These are phyloP conservation scores for Plusia festucae DNA, from an alignment of 2,888 invertebrate genomes.

Conservation along the genomic window DNA sequence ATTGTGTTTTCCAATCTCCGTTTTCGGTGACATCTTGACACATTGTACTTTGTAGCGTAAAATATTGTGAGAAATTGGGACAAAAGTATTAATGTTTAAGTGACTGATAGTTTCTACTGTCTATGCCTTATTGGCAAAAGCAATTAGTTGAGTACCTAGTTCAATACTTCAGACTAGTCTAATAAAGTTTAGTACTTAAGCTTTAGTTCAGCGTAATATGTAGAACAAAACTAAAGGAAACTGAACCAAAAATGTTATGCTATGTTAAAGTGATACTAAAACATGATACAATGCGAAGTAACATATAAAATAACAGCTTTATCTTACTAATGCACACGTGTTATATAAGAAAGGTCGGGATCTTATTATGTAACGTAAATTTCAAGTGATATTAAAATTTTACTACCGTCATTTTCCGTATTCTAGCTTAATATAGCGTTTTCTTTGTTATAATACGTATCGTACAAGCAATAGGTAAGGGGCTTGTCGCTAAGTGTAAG, in stretches of 20 bases:
- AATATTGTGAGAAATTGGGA: too few species aligned
- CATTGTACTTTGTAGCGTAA: too few species aligned
- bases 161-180: too few species aligned
- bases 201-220: background rate
- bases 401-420: slow-evolving; percentile 22
- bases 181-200: background rate
- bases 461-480: too few species aligned
- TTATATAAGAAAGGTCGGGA: slow-evolving; percentile 31
- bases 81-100: too few species aligned
- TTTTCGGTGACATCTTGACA: background rate
- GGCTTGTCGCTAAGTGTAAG: too few species aligned
- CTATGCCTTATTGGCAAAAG: background rate
- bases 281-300: background rate
- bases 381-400: slow-evolving; percentile 31
- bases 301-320: slow-evolving; percentile 6
- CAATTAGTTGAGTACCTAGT: background rate
- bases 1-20: background rate
- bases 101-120: too few species aligned
- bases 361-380: slow-evolving; percentile 28
- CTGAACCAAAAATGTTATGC: background rate
- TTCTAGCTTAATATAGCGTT: background rate
- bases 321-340: slow-evolving; percentile 32
- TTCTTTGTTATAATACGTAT: slow-evolving; percentile 19
- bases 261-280: background rate
- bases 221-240: too few species aligned